Conservation (phyloP, 2,797 vertebrate species). For the Eupleurogrammus muticus region DNA sequence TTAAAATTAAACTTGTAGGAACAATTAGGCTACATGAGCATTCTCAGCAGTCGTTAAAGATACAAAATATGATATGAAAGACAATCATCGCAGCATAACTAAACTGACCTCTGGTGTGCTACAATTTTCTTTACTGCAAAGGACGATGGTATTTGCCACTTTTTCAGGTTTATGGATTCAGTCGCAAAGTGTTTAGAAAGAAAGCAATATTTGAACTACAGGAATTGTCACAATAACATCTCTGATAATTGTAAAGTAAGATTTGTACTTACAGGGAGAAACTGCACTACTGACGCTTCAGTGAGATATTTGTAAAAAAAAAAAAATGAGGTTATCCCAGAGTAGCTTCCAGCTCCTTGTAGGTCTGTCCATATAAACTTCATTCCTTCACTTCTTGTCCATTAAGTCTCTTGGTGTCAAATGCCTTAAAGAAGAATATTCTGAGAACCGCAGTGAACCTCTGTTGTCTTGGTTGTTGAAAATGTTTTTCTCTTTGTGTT, state of each 20-base stretch:
- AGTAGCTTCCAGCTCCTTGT: slow-evolving; percentile 38
- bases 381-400: slow-evolving; percentile 28
- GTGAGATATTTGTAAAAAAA: slow-evolving; percentile 7
- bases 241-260: slow-evolving; percentile 27
- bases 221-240: background rate
- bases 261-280: slow-evolving; percentile 64
- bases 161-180: slow-evolving; percentile 36
- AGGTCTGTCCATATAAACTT: slow-evolving; percentile 41
- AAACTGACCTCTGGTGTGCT: slow-evolving; percentile 17
- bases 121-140: slow-evolving; percentile 16
- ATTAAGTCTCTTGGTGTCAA: slow-evolving; percentile 16
- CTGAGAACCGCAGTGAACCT: slow-evolving; percentile 32
- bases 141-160: slow-evolving; percentile 17
- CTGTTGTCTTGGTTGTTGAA: slow-evolving; percentile 21
- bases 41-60: too few species aligned
- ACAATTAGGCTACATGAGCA: too few species aligned
- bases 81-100: slow-evolving; percentile 1
- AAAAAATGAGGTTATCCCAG: slow-evolving; percentile 42
- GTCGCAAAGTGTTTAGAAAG: background rate
- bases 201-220: background rate
- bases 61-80: too few species aligned
- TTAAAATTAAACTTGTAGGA: too few species aligned
- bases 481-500: slow-evolving; percentile 36
- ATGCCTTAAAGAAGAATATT: slow-evolving; percentile 6
- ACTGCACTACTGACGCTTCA: slow-evolving; percentile 20